Conservation (phyloP, 2,113 vertebrate species). For the Hyperopisus bebe region DNA sequence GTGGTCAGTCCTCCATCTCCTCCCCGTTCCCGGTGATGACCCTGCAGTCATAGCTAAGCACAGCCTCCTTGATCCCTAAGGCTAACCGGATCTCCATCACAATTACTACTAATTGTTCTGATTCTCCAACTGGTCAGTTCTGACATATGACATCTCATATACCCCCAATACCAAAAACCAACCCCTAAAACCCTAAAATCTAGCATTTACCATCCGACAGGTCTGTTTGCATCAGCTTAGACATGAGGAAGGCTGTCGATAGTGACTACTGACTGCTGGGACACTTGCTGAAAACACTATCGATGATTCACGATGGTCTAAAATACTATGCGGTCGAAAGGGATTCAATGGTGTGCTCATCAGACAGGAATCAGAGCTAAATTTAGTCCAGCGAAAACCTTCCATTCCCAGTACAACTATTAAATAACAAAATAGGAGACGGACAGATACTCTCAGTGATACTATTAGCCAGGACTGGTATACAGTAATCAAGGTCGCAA, state of each 20-base stretch:
- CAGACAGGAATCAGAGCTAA: background rate
- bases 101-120: background rate
- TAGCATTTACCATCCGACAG: background rate
- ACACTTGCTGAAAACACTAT: background rate
- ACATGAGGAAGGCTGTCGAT: no score
- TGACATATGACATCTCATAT: background rate
- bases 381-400: background rate
- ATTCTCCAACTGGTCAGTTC: background rate
- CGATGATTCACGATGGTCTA: background rate
- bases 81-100: background rate
- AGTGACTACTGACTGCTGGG: background rate
- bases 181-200: background rate
- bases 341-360: background rate
- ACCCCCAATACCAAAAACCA: background rate
- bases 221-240: background rate
- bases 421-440: background rate
- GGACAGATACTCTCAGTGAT: background rate
- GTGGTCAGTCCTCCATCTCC: background rate
- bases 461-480: background rate
- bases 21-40: background rate
- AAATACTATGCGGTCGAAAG: background rate
- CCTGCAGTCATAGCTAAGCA: background rate
- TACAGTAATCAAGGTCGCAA: background rate
- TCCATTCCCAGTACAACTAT: background rate
- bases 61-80: background rate